phyloP scores from a whole-genome alignment of 1,140 invertebrate genomes.

The Lasioglossum albipes region DNA sequence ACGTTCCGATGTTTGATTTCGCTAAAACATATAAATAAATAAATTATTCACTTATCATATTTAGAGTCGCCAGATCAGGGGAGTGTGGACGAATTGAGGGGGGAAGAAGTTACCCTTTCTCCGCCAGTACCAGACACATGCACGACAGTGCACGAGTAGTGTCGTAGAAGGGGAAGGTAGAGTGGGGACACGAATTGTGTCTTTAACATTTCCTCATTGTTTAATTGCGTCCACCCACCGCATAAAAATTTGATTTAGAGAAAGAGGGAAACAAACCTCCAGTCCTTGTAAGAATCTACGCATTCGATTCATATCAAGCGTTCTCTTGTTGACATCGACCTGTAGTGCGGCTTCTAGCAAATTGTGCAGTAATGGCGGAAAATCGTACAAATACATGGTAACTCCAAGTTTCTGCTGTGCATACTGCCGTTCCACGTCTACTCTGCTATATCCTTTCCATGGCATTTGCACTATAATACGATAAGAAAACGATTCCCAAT shows the following conservation, averaged over 20 bases:
- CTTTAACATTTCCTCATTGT: too few species aligned
- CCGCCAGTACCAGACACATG: too few species aligned
- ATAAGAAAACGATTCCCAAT: conserved; percentile 1
- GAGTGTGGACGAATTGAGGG: too few species aligned
- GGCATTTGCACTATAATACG: conserved; percentile 60
- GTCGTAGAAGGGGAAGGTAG: too few species aligned
- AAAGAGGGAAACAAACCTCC: conserved; percentile 62
- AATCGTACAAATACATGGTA: conserved; percentile 58
- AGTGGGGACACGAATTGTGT: too few species aligned
- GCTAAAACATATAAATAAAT: too few species aligned
- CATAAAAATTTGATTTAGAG: too few species aligned
- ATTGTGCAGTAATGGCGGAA: conserved; percentile 64
- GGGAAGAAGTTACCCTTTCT: too few species aligned
- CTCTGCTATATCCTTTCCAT: conserved; percentile 60
- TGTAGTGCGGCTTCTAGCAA: conserved; percentile 68
- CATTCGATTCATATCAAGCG: conserved; percentile 69
- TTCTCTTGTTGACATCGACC: conserved; percentile 64
- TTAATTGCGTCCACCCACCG: too few species aligned
- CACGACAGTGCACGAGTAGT: too few species aligned
- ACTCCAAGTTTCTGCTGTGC: conserved; percentile 58
- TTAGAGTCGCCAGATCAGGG: too few species aligned
- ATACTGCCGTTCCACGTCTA: conserved; percentile 64
- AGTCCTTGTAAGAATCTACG: conserved; percentile 66
- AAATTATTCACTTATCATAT: too few species aligned
- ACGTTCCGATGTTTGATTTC: conserved; percentile 71